Evolutionary conservation across 2,888 invertebrate genomes (phyloP).

Genomic region (Cyaniris semiargus): DNA sequence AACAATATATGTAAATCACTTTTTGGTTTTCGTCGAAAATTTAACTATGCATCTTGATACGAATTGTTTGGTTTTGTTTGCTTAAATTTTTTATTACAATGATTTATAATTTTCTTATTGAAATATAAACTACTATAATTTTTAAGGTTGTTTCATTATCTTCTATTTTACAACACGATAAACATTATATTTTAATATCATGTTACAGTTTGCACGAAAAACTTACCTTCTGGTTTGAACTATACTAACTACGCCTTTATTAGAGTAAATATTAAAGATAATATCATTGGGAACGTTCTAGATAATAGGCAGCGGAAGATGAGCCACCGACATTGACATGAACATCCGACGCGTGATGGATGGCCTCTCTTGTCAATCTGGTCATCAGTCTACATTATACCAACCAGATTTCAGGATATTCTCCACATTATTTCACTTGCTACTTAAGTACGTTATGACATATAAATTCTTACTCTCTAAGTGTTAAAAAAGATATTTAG

Average conservation of each 20-base stretch:
- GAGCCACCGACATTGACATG: slow-evolving; percentile 8
- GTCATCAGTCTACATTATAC: slow-evolving; percentile 18
- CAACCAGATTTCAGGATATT: neutral
- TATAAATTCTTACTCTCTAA: no score
- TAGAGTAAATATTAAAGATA: neutral
- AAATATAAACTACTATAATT: no score
- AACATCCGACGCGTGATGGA: slow-evolving; percentile 18
- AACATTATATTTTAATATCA: no score
- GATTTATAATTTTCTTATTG: neutral
- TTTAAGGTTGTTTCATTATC: no score
- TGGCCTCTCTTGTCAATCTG: slow-evolving; percentile 7
- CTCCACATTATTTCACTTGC: neutral
- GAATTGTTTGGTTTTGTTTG: neutral
- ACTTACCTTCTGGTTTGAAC: no score
- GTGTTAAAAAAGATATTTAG: no score
- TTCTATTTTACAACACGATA: no score
- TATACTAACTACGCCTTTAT: no score
- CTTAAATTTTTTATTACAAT: neutral
- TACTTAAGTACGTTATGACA: no score
- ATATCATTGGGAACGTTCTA: neutral
- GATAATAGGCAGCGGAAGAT: neutral
- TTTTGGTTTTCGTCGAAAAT: neutral
- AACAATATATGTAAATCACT: slow-evolving; percentile 6
- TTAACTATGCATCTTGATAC: neutral
- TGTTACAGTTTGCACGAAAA: no score